phyloP scores from a whole-genome alignment of 2,113 vertebrate genomes.

The Panthera tigris region DNA sequence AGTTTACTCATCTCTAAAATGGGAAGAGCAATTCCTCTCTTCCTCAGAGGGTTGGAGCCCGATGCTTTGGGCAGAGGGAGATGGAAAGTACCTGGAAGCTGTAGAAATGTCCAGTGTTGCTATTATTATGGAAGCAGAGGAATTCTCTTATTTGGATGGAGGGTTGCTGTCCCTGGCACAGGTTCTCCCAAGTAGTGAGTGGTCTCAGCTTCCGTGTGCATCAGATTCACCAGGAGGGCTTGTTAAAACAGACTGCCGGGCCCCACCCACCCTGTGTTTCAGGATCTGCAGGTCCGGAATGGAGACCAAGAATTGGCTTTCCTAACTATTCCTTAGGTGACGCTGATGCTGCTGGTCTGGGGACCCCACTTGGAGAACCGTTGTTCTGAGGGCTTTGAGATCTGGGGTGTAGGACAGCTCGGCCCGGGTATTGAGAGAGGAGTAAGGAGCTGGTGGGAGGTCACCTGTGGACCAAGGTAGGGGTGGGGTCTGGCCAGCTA shows the following conservation, averaged over 20 bases:
- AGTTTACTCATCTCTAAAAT: not conserved
- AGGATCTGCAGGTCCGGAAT: not conserved
- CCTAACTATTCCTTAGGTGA: not conserved
- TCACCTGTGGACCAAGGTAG: not conserved
- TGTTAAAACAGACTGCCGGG: not conserved
- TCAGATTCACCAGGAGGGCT: not conserved
- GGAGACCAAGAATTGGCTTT: not conserved
- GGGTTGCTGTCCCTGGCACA: rapidly evolving
- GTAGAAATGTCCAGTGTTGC: not conserved
- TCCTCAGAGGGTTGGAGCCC: not conserved
- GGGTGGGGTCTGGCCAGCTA: not conserved
- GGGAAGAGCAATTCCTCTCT: not conserved
- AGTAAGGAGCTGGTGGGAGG: not conserved
- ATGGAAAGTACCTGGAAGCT: not conserved
- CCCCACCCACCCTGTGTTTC: not conserved
- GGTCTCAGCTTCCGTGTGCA: not conserved
- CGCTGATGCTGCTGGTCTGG: not conserved
- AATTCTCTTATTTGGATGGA: not conserved
- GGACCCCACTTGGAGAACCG: not conserved
- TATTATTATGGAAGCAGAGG: rapidly evolving
- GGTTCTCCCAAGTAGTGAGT: not conserved
- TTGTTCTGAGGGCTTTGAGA: not conserved
- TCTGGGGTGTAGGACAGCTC: not conserved
- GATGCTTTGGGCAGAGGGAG: rapidly evolving
- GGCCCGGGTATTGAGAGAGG: not conserved